Evolutionary conservation across 2,797 vertebrate genomes (phyloP).

Genomic region (Corythornis leucogaster): DNA sequence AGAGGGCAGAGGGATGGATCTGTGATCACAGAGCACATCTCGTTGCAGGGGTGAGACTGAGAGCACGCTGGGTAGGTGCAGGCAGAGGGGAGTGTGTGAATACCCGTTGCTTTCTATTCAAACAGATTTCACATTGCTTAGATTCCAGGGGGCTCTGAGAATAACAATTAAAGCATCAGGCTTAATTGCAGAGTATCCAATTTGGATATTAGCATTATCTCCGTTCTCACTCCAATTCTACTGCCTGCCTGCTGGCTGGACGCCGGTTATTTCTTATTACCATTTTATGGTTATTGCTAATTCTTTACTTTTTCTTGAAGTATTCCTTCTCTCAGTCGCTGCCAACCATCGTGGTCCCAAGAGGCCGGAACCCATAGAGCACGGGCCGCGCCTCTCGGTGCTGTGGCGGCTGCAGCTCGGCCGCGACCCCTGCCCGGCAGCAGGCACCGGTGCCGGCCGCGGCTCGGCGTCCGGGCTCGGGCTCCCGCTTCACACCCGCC

Average conservation of each 20-base stretch:
- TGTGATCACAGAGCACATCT: accelerated
- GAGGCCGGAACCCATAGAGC: background rate
- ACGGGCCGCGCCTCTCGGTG: background rate
- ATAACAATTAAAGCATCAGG: background rate
- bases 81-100: background rate
- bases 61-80: background rate
- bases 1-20: background rate
- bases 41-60: background rate
- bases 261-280: background rate
- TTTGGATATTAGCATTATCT: constrained; percentile 30
- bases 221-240: background rate
- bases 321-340: background rate
- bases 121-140: background rate
- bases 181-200: constrained; percentile 51
- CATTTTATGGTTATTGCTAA: background rate
- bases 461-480: background rate
- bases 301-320: background rate
- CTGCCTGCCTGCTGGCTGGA: constrained; percentile 10
- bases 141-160: constrained; percentile 6
- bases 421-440: background rate
- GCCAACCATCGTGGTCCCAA: background rate
- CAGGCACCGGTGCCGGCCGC: background rate
- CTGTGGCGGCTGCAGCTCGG: background rate
- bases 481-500: background rate
- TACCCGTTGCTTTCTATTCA: background rate